Percentiles rank a stretch among this genome's conserved stretches.
These are phyloP conservation scores for Ooceraea biroi DNA, from an alignment of 1,140 invertebrate species.

Conservation along the genomic window DNA sequence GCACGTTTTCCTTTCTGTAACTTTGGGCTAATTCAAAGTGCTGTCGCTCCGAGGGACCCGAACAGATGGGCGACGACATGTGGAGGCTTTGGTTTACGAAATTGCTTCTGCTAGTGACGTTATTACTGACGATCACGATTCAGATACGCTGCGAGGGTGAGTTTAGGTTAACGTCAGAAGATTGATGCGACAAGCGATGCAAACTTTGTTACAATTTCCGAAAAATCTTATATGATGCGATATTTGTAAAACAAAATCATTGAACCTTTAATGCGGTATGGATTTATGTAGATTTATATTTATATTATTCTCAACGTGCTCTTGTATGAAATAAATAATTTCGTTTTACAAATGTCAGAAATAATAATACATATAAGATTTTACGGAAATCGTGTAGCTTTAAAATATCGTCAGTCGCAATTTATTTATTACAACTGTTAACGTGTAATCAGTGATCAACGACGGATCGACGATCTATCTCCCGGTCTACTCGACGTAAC, in stretches of 20 bases:
- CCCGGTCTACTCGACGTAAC: constrained; percentile 31
- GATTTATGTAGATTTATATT: no score
- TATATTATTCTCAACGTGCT: no score
- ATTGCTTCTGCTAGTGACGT: constrained; percentile 68
- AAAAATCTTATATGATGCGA: no score
- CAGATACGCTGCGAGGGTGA: constrained; percentile 72
- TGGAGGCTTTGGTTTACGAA: constrained; percentile 82
- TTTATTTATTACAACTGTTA: constrained; percentile 31
- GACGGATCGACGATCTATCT: constrained; percentile 3
- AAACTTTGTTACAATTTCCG: no score
- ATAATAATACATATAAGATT: no score
- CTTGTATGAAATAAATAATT: not conserved
- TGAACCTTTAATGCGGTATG: no score
- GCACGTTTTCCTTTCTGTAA: constrained; percentile 45
- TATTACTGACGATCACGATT: constrained; percentile 60
- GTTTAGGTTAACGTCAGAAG: constrained; percentile 55
- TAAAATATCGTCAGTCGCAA: not conserved
- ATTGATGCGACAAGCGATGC: not conserved
- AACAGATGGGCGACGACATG: constrained; percentile 80
- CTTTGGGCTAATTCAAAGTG: constrained; percentile 59
- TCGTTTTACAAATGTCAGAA: no score
- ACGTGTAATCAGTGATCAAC: constrained; percentile 24
- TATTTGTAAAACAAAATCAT: no score
- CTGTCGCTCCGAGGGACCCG: constrained; percentile 34
- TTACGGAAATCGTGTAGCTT: not conserved